phyloP scores from a whole-genome alignment of 2,113 vertebrate species.

The Micronycteris hirsuta region DNA sequence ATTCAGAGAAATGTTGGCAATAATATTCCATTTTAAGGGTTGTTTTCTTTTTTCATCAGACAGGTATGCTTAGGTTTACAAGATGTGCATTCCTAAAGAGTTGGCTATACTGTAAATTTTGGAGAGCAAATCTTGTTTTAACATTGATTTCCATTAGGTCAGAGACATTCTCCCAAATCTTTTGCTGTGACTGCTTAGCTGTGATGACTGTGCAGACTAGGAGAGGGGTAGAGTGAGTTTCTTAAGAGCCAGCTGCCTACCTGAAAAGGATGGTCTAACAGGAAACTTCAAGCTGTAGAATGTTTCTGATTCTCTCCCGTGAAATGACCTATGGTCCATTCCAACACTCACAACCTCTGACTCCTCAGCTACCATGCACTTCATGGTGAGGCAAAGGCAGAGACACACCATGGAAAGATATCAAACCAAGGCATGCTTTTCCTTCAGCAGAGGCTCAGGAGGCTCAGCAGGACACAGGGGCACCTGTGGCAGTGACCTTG shows the following conservation, averaged over 20 bases:
- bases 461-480: neutral
- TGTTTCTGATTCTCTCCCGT: neutral
- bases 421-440: neutral
- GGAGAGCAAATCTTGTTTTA: constrained; percentile 59
- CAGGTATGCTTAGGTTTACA: constrained; percentile 34
- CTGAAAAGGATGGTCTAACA: neutral
- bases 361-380: neutral
- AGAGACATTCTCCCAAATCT: constrained; percentile 22
- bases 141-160: constrained; percentile 64
- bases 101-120: constrained; percentile 6
- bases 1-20: constrained; percentile 5
- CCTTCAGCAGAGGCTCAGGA: neutral
- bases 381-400: neutral
- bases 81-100: neutral
- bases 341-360: neutral
- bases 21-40: neutral
- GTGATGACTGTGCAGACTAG: neutral
- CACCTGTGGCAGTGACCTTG: too few species aligned
- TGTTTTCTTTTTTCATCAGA: neutral
- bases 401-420: neutral
- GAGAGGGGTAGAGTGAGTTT: neutral
- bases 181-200: neutral
- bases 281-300: neutral
- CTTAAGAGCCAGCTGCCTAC: neutral
- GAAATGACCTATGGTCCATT: neutral